Base-by-base conservation (phyloP, 2,888 invertebrate species). In the Epinotia brunnichana region DNA sequence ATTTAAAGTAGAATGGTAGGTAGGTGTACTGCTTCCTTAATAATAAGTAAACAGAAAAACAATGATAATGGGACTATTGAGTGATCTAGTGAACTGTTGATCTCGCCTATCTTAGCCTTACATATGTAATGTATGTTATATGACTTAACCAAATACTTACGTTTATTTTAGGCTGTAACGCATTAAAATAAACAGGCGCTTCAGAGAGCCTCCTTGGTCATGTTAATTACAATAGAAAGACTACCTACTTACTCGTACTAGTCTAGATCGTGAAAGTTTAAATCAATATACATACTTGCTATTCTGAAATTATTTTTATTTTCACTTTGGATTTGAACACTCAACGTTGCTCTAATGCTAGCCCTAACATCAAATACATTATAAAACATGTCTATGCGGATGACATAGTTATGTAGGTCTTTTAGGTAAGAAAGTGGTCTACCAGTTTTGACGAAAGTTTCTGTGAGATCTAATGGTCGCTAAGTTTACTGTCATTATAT, bases 21-120 rank as follows among this genome's bases (percentile, higher is more conserved):
- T 44, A 44, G 4, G 3, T 44, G n/a, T 15, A 1, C 4, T 15
- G 0, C 2, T 2, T 13, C 2, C 11, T 13, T 41, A 15, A 24
- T 29, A 2, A 56, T 56, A n/a, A 5, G 15, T 13, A 13, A 21
- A 13, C 24, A 56, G 21, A 66, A n/a, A 35, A 66, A 66, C 21
- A 56, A 41, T 24, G 21, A 39, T 17, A 21, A 13, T 54, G 19
- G 2, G n/a, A 17, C 24, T 10, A 62, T 24, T 24, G 24, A 44
- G 41, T 66, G 21, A 19, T 41, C 39, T 41, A 54, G 39, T 54
- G 54, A 21, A 39, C 53, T 21, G 19, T 41, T 66, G 54, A 56
- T 56, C 54, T 54, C 41, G 5, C 21, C 10, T 53, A 62, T 48
- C 44, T 5, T 24, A n/a, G 0, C n/a, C 3, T n/a, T 29, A 17